These are phyloP conservation scores for Eospalax fontanierii DNA, from an alignment of 2,797 vertebrate genomes.

Conservation along the genomic window DNA sequence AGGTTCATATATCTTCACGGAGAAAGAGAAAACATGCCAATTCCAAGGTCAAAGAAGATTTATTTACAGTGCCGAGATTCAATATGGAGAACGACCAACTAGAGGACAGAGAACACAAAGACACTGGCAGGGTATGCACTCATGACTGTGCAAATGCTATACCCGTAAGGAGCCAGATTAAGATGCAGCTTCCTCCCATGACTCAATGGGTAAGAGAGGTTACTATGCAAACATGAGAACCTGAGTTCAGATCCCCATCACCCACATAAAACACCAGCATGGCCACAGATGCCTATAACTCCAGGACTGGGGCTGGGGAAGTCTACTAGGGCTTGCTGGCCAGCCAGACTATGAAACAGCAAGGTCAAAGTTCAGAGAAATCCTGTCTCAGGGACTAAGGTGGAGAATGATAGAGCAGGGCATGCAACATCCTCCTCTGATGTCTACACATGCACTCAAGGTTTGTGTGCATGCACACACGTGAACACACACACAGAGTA, in stretches of 20 bases:
- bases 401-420: background rate
- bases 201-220: background rate
- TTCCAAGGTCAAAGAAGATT: background rate
- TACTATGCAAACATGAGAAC: background rate
- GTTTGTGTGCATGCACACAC: background rate
- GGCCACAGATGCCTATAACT: background rate
- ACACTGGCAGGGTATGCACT: rapidly evolving
- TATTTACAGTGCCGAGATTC: background rate
- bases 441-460: background rate
- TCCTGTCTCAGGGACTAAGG: background rate
- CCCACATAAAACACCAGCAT: background rate
- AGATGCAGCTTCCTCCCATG: background rate
- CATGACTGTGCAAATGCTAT: too few species aligned
- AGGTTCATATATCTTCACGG: constrained; percentile 22
- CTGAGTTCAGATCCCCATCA: background rate
- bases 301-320: background rate
- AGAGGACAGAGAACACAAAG: background rate
- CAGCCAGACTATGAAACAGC: background rate
- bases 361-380: background rate
- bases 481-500: background rate
- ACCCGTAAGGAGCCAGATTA: background rate
- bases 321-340: background rate
- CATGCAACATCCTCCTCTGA: background rate
- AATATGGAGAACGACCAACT: background rate
- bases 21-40: constrained; percentile 11